These are phyloP conservation scores for Poeciliopsis turneri DNA, from an alignment of 2,797 vertebrate species.

Conservation along the genomic window DNA sequence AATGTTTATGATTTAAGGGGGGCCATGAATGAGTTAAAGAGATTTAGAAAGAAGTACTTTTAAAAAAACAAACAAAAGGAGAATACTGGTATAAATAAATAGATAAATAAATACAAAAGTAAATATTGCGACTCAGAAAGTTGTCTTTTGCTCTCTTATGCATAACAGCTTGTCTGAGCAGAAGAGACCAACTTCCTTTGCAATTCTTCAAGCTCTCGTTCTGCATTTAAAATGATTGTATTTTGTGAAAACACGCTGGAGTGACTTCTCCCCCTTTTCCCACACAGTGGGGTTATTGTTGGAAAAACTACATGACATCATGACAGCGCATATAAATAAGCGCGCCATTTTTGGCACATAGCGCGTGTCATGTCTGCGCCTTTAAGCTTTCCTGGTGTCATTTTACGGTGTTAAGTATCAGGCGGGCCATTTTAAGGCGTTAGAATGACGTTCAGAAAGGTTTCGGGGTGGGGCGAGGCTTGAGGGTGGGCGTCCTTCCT, in stretches of 20 bases:
- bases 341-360: background rate
- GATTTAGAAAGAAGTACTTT: background rate
- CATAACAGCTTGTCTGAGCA: background rate
- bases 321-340: slow-evolving; percentile 12
- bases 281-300: slow-evolving; percentile 1
- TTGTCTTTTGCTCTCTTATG: background rate
- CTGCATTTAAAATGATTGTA: background rate
- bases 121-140: background rate
- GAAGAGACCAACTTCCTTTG: background rate
- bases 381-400: slow-evolving; percentile 11
- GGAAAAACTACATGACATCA: slow-evolving; percentile 27
- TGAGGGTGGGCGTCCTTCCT: background rate
- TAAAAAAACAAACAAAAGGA: background rate
- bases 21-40: background rate
- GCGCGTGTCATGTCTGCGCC: slow-evolving; percentile 14
- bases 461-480: background rate
- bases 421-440: slow-evolving; percentile 2
- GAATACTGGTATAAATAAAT: background rate
- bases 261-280: background rate
- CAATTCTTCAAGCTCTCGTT: background rate
- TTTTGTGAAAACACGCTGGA: slow-evolving; percentile 14
- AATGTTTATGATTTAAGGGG: background rate
- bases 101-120: background rate
- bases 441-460: slow-evolving; percentile 3
- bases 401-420: slow-evolving; percentile 14